phyloP scores from a whole-genome alignment of 2,888 invertebrate species.

The Drosophila nigricruria region DNA sequence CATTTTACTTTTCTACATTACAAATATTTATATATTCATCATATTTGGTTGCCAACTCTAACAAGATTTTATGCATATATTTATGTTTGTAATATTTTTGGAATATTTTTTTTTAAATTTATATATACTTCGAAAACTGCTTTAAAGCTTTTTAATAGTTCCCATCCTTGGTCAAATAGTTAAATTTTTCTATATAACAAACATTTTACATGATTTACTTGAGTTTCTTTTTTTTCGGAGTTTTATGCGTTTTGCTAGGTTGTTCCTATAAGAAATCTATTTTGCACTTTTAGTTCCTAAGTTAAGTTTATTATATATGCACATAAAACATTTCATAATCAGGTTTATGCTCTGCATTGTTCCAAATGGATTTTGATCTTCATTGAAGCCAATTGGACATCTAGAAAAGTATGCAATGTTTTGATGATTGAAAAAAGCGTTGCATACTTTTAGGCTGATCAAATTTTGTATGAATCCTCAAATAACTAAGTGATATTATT shows the following conservation, averaged over 20 bases:
- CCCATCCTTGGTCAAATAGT: neutral
- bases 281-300: neutral
- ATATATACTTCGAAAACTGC: neutral
- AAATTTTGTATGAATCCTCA: neutral
- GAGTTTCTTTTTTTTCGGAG: neutral
- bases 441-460: conserved; percentile 51
- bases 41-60: neutral
- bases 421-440: neutral
- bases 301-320: neutral
- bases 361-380: neutral
- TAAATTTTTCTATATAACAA: neutral
- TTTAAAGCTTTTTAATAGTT: neutral
- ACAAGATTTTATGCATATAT: neutral
- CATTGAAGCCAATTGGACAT: neutral
- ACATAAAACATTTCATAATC: no score
- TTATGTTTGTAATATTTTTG: neutral
- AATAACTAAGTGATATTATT: neutral
- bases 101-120: neutral
- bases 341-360: neutral
- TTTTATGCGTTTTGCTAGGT: no score
- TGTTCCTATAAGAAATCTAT: neutral
- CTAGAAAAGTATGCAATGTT: conserved; percentile 34
- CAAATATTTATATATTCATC: neutral
- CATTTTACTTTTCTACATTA: neutral
- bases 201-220: neutral